phyloP scores from a whole-genome alignment of 2,797 vertebrate species.

The Lates japonicus region DNA sequence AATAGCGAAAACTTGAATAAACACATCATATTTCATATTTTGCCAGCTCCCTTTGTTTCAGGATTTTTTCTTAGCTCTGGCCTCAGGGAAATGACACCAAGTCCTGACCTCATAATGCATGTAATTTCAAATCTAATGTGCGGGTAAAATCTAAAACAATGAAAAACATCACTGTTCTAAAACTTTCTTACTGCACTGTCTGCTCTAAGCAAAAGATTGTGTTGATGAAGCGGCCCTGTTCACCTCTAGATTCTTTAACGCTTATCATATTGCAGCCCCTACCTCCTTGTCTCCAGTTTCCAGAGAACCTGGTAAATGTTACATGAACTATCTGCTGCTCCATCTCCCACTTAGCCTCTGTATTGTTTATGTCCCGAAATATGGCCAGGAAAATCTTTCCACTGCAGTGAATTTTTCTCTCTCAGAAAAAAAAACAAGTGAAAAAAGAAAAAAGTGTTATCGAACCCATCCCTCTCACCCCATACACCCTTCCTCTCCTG shows the following conservation, averaged over 20 bases:
- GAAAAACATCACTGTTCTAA: background rate
- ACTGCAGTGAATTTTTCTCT: slow-evolving; percentile 39
- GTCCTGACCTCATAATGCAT: background rate
- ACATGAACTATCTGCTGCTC: slow-evolving; percentile 73
- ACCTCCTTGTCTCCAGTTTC: slow-evolving; percentile 67
- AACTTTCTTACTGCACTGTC: background rate
- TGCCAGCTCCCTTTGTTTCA: background rate
- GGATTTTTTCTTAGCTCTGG: background rate
- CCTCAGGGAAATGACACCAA: background rate
- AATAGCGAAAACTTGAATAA: background rate
- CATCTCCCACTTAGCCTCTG: slow-evolving; percentile 64
- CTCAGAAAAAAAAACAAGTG: background rate
- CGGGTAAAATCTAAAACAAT: background rate
- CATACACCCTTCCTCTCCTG: slow-evolving; percentile 17
- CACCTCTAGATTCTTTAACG: slow-evolving; percentile 18
- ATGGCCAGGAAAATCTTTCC: slow-evolving; percentile 71
- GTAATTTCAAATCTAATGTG: background rate
- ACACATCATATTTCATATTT: background rate
- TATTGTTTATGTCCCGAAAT: slow-evolving; percentile 77
- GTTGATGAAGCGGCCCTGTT: slow-evolving; percentile 8
- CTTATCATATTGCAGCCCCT: slow-evolving; percentile 36
- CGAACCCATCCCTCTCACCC: slow-evolving; percentile 8
- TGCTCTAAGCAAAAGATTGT: background rate
- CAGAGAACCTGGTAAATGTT: slow-evolving; percentile 70
- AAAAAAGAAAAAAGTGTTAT: slow-evolving; percentile 57